Percentiles rank a stretch among this genome's conserved stretches.
These are phyloP conservation scores for Micromesistius poutassou DNA, from an alignment of 2,797 vertebrate species.

Conservation along the genomic window DNA sequence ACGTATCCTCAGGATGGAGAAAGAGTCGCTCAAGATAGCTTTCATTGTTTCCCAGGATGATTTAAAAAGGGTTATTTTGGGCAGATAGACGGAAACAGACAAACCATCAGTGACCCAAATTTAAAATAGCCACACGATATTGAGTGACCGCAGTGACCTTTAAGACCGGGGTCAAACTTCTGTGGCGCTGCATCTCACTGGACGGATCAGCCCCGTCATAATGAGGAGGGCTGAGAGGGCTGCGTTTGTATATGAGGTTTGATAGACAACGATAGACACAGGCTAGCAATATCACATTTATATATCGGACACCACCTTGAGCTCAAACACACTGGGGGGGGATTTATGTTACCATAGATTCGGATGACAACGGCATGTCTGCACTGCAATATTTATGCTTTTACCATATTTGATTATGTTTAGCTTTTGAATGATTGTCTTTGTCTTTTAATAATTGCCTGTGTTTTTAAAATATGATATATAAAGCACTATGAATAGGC, in stretches of 20 bases:
- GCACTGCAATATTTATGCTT: too few relatives aligned
- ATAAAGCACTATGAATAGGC: too few relatives aligned
- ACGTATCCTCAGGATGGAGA: conserved; percentile 36
- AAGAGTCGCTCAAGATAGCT: conserved; percentile 46
- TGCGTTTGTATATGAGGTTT: neutral
- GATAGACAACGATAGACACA: neutral
- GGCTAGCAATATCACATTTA: neutral
- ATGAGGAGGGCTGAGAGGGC: neutral
- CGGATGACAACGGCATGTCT: too few relatives aligned
- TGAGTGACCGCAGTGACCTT: neutral
- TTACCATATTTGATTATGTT: too few relatives aligned
- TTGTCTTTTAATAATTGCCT: too few relatives aligned
- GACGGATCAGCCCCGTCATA: neutral
- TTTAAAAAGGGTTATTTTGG: conserved; percentile 48
- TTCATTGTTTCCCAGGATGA: conserved; percentile 43
- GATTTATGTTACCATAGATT: too few relatives aligned
- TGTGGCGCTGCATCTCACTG: neutral
- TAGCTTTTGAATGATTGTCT: too few relatives aligned
- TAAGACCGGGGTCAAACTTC: neutral
- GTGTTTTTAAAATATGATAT: too few relatives aligned
- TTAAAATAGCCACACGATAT: neutral
- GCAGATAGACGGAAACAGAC: conserved; percentile 24
- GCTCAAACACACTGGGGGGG: too few relatives aligned
- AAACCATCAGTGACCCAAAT: neutral
- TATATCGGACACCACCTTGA: neutral